A percentile compares a stretch with the other conserved stretches of the same genome.
phyloP scores from a whole-genome alignment of 2,797 vertebrate species.

The Parambassis ranga region DNA sequence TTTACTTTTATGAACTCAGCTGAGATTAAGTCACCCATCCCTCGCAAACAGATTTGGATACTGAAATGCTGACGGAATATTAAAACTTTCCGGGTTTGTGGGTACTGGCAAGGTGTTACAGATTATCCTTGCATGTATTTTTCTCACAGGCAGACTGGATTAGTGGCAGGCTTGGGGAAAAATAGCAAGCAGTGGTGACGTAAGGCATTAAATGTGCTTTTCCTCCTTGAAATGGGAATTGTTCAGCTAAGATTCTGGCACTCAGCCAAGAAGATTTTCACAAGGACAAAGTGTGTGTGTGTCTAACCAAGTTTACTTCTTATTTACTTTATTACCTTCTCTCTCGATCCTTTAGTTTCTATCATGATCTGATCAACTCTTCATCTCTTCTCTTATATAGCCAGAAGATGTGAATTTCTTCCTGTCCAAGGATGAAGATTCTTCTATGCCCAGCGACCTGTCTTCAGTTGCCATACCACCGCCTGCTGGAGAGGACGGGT shows the following conservation, averaged over 20 bases:
- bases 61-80: constrained; percentile 47
- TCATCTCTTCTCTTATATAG: constrained; percentile 33
- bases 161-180: constrained; percentile 30
- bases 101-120: constrained; percentile 32
- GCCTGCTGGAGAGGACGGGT: constrained; percentile 58
- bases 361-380: neutral
- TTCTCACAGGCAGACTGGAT: constrained; percentile 45
- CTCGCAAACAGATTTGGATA: constrained; percentile 26
- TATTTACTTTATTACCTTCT: constrained; percentile 5
- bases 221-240: constrained; percentile 44
- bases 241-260: constrained; percentile 43
- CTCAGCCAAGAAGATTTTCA: constrained; percentile 38
- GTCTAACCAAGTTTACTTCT: constrained; percentile 7
- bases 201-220: constrained; percentile 56
- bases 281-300: constrained; percentile 41
- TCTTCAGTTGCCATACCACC: constrained; percentile 76
- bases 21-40: constrained; percentile 21
- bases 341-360: neutral
- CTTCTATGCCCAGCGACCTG: constrained; percentile 43
- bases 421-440: constrained; percentile 63
- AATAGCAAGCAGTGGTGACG: constrained; percentile 40
- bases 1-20: constrained; percentile 29
- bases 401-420: constrained; percentile 81
- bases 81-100: constrained; percentile 22
- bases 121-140: constrained; percentile 46